Evolutionary conservation across 1,140 invertebrate species (phyloP), one percentile per base, ranked within the genome.

Genomic region (Aphaenogaster floridana): DNA sequence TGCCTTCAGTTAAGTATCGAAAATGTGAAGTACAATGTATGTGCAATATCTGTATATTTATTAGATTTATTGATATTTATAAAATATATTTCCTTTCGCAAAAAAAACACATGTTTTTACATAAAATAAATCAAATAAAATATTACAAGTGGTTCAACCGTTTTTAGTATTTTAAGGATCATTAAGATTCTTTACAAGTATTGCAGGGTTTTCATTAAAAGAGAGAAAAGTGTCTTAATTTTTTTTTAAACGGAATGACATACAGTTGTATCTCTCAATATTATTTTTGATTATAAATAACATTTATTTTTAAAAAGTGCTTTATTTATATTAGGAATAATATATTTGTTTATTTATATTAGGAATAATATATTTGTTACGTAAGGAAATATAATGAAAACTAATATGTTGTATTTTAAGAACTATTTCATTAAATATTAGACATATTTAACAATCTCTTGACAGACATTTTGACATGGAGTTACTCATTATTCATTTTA

Each of bases 31-130:
- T 68, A 21, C 21, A 9, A 61, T 61, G 8, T 77, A 28, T 15
- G 15, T 77, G 7, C 39, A n/a, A 21, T 39, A 74, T 74, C 5
- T 61, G 7, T 21, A 21, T 61, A 15, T 45, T 34, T 45, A 42
- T 59, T 36, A 76, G 3, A 57, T 71, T 45, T 71, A 71, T 48
- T 21, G 15, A 45, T 48, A 69, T 69, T 69, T 69, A 69, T 15
- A 15, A 13, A 45, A 71, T 28, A 68, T n/a, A 68, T 48, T 68
- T 45, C 1, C n/a, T 68, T 21, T 68, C 8, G 36, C 7, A 13
- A 36, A 66, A 71, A 74, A 74, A 57, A 21, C 11, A 54, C 13
- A 39, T n/a, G 34, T 74, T 69, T 42, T 57, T n/a, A 74, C 11
- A 54, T 11, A 36, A 54, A 42, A 74, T 0, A 34, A 8, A 57